These are phyloP conservation scores for Trissolcus basalis DNA, from an alignment of 1,140 invertebrate species.

Conservation along the genomic window DNA sequence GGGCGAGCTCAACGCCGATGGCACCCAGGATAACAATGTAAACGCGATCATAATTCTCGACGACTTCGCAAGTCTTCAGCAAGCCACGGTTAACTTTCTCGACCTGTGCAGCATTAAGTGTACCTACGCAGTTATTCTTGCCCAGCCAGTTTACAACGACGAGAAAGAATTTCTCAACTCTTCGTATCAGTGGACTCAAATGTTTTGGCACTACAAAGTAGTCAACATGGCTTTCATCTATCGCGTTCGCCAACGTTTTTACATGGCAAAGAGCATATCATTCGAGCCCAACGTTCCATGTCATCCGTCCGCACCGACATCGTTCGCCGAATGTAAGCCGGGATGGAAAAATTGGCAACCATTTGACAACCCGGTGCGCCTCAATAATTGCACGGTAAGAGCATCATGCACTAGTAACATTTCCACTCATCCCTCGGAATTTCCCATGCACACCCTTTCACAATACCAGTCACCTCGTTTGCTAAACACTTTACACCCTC, in stretches of 20 bases:
- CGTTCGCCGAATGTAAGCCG: constrained; percentile 55
- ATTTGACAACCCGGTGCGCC: constrained; percentile 12
- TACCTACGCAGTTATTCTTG: constrained; percentile 48
- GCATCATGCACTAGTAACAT: background rate
- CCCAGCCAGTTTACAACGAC: constrained; percentile 20
- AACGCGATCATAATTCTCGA: constrained; percentile 58
- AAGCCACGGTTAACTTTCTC: constrained; percentile 5
- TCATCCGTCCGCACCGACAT: constrained; percentile 29
- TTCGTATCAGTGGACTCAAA: constrained; percentile 29
- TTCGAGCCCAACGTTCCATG: constrained; percentile 38
- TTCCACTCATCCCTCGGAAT: too few species aligned
- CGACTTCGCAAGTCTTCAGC: constrained; percentile 31
- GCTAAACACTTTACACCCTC: too few species aligned
- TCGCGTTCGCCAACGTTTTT: constrained; percentile 27
- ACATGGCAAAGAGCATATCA: constrained; percentile 55
- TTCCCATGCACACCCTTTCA: too few species aligned
- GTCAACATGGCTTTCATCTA: constrained; percentile 57
- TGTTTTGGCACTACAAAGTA: constrained; percentile 56
- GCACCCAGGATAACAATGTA: background rate
- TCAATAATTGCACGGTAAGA: constrained; percentile 48
- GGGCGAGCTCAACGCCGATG: background rate
- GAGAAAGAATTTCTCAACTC: constrained; percentile 49
- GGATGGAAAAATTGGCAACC: constrained; percentile 12
- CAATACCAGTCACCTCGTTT: too few species aligned
- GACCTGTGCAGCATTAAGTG: constrained; percentile 61